Evolutionary conservation across 2,888 invertebrate species (phyloP), one percentile per base, ranked within the genome.

Genomic region (Standfussiana lucernea): DNA sequence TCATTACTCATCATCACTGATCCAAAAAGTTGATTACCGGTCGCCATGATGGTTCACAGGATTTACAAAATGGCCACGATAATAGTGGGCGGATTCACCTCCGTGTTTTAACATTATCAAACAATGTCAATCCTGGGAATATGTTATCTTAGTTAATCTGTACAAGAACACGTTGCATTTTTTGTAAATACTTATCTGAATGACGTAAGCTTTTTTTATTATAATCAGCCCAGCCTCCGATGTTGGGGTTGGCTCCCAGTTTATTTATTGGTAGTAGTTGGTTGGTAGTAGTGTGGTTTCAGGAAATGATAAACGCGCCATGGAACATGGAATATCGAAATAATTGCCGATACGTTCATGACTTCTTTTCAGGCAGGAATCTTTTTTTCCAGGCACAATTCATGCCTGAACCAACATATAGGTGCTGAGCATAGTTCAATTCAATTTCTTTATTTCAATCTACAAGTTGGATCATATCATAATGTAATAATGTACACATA

Each of bases 31-130:
- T 69, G 96, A 96, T 96, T 93, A 90, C 88, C 90, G 95, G 93
- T 95, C 94, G 93, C 77, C 90, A 92, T 89, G 91, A 92, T 92
- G 95, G 96, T 95, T 96, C 96, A 96, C 91, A 93, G 95, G 91
- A 93, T 95, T 93, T 90, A 86, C 85, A 91, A 93, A 95, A 94
- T 89, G 89, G 75, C 72, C 42, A 88, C 86, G 85, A 90, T 89
- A 91, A 93, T 92, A 87, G 90, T 86, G 81, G 92, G 90, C 91
- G 93, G 92, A 91, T 92, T 91, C 86, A 86, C 86, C 87, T 90
- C 89, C 90, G 85, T 91, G 91, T 91, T 86, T 77, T 69, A 79
- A 69, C 85, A 80, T 85, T 84, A 88, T 82, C 75, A 81, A 81
- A 78, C 85, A 81, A 74, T 84, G 83, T 82, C 83, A 88, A 88